phyloP scores from a whole-genome alignment of 2,113 vertebrate genomes.

The Morone chrysops region DNA sequence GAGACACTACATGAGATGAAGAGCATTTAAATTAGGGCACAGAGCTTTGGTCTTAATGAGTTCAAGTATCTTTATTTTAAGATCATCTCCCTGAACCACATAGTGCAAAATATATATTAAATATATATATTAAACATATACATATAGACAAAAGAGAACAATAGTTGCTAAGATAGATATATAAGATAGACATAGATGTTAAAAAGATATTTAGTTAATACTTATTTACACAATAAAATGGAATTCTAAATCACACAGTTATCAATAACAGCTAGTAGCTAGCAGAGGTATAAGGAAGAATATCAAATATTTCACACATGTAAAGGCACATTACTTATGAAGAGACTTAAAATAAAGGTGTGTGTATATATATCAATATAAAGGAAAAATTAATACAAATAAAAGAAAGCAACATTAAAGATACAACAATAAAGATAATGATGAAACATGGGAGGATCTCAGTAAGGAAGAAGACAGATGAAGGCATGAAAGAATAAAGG shows the following conservation, averaged over 20 bases:
- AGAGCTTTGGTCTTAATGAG: conserved; percentile 9
- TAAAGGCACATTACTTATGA: conserved; percentile 41
- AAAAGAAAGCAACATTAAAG: conserved; percentile 7
- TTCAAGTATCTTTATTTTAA: not conserved
- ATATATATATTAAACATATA: no score
- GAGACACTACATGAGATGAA: not conserved
- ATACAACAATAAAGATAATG: not conserved
- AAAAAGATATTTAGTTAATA: no score
- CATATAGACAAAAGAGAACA: no score
- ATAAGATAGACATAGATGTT: no score
- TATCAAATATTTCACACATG: conserved; percentile 38
- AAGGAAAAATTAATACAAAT: not conserved
- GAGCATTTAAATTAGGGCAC: conserved; percentile 30
- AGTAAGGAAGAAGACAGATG: not conserved
- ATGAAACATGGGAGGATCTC: not conserved
- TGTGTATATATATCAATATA: no score
- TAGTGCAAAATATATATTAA: no score
- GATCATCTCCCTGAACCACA: no score
- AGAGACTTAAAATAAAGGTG: not conserved
- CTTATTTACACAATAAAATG: no score
- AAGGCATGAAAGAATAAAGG: not conserved
- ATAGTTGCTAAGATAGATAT: no score
- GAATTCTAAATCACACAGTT: no score
- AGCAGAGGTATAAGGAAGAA: not conserved
- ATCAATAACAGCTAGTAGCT: no score